A percentile compares a stretch with the other conserved stretches of the same genome.
Evolutionary conservation across 2,888 invertebrate species (phyloP).

Genomic region (Monoplex corrugatus): DNA sequence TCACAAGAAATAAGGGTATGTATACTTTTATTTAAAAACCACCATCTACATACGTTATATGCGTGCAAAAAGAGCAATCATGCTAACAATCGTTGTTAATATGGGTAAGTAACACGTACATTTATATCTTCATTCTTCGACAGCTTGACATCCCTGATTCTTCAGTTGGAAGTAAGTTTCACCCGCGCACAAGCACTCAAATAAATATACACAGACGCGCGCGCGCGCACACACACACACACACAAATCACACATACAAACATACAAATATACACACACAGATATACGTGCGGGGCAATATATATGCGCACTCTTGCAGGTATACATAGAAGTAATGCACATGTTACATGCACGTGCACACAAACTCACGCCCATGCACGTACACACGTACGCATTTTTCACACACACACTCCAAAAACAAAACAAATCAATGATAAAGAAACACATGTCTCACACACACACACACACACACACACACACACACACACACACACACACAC

Average conservation of each 20-base stretch:
- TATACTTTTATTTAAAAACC: not conserved
- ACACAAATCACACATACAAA: not conserved
- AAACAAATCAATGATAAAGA: too few relatives aligned
- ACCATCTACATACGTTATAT: not conserved
- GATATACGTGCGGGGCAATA: too few relatives aligned
- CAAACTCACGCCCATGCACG: not conserved
- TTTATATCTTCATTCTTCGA: too few relatives aligned
- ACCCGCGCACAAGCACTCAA: not conserved
- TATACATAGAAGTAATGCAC: not conserved
- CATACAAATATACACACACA: not conserved
- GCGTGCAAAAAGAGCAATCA: not conserved
- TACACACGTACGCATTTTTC: not conserved
- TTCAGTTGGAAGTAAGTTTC: too few relatives aligned
- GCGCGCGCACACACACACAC: not conserved
- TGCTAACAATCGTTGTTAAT: too few relatives aligned
- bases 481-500: too few relatives aligned
- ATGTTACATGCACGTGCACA: not conserved
- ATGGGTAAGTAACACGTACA: not conserved
- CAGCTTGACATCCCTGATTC: too few relatives aligned
- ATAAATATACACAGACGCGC: not conserved
- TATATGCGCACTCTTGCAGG: not conserved
- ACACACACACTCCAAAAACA: too few relatives aligned
- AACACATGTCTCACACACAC: too few relatives aligned
- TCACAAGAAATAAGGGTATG: not conserved
- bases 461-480: too few relatives aligned